phyloP scores from a whole-genome alignment of 2,888 invertebrate genomes.

The Exocentrus adspersus region DNA sequence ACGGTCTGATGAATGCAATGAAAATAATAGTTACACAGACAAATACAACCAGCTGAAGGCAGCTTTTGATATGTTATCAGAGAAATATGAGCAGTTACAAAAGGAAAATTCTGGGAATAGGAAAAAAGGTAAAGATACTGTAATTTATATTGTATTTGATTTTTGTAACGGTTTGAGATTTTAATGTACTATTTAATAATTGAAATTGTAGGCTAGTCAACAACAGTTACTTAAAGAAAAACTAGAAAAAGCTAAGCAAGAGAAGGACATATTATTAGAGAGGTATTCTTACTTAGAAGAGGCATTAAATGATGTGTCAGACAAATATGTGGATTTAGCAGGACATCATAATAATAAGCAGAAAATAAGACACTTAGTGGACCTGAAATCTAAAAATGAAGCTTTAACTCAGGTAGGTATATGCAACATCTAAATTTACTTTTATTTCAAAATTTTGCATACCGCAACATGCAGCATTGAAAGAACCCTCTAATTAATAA shows the following conservation, averaged over 20 bases:
- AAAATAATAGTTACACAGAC: conserved; percentile 29
- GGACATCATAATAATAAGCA: conserved; percentile 75
- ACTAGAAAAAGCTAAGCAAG: conserved; percentile 16
- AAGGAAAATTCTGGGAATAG: conserved; percentile 48
- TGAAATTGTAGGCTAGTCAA: conserved; percentile 33
- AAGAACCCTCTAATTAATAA: too few species aligned
- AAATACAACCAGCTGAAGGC: conserved; percentile 38
- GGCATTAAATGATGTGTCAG: conserved; percentile 29
- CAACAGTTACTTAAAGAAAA: conserved; percentile 14
- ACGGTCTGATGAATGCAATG: conserved; percentile 27
- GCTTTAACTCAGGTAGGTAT: conserved; percentile 62
- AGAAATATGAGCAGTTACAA: conserved; percentile 41
- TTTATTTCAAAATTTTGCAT: too few species aligned
- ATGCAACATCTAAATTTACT: too few species aligned
- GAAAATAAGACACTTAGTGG: conserved; percentile 69
- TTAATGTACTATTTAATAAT: too few species aligned
- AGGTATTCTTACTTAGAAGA: conserved; percentile 44
- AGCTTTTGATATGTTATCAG: conserved; percentile 34
- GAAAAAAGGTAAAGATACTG: too few species aligned
- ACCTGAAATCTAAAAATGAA: conserved; percentile 63
- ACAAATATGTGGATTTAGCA: conserved; percentile 69
- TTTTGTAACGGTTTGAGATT: too few species aligned
- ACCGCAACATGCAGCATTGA: too few species aligned
- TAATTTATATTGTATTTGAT: too few species aligned
- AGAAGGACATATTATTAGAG: conserved; percentile 25